A percentile compares a stretch with the other conserved stretches of the same genome.
phyloP scores from a whole-genome alignment of 2,888 invertebrate genomes.

The Barypeithes pellucidus region DNA sequence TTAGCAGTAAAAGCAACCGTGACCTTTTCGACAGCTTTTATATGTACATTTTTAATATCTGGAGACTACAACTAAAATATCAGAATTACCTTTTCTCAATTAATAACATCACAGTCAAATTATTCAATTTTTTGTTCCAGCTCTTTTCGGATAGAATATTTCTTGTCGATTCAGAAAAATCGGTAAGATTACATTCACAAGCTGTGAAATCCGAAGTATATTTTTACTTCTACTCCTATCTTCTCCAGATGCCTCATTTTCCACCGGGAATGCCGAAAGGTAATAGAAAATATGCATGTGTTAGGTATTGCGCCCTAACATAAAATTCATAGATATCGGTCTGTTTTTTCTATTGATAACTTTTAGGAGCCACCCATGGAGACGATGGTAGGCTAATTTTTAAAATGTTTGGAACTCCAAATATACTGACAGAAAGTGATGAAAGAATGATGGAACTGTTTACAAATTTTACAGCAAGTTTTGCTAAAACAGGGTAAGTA shows the following conservation, averaged over 20 bases:
- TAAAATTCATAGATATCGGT: neutral
- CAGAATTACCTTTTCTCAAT: too few species aligned
- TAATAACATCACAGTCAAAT: too few species aligned
- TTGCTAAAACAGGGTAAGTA: conserved; percentile 59
- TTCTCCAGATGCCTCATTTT: conserved; percentile 52
- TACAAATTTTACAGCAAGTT: conserved; percentile 58
- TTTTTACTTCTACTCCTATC: conserved; percentile 58
- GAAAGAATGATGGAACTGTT: conserved; percentile 61
- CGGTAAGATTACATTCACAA: conserved; percentile 60
- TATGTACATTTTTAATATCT: too few species aligned
- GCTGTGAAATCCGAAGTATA: conserved; percentile 60
- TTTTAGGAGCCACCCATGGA: conserved; percentile 60
- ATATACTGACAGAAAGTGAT: conserved; percentile 54
- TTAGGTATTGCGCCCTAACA: neutral
- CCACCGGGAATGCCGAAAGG: conserved; percentile 51
- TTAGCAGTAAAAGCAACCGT: too few species aligned
- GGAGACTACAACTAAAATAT: too few species aligned
- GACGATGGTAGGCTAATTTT: conserved; percentile 59
- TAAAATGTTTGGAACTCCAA: conserved; percentile 53
- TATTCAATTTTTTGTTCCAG: conserved; percentile 64
- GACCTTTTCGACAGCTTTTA: too few species aligned
- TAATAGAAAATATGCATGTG: too few species aligned
- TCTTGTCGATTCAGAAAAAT: conserved; percentile 62
- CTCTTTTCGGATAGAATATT: conserved; percentile 78
- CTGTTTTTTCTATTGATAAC: neutral